Percentiles rank a stretch among this genome's conserved stretches.
Evolutionary conservation across 2,888 invertebrate genomes (phyloP).

Genomic region (Epistrophella euchroma): DNA sequence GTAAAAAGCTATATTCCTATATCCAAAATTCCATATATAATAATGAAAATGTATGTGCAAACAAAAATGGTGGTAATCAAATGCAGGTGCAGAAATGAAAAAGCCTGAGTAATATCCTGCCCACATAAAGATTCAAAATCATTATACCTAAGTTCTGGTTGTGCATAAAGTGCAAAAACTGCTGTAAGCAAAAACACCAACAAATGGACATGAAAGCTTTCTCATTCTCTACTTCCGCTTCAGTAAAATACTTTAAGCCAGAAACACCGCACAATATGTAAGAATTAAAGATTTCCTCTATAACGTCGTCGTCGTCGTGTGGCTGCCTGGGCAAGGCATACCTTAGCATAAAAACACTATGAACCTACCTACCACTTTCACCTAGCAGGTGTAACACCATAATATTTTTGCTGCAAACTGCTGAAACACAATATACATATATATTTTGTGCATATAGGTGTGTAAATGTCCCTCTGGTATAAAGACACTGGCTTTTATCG

Average conservation of each 20-base stretch:
- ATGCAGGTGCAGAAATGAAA: slow-evolving; percentile 46
- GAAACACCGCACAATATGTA: slow-evolving; percentile 40
- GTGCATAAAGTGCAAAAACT: slow-evolving; percentile 7
- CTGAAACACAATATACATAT: background rate
- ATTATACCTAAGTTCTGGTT: background rate
- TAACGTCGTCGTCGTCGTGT: slow-evolving; percentile 7
- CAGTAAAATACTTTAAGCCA: slow-evolving; percentile 31
- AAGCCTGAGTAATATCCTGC: slow-evolving; percentile 36
- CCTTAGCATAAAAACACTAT: slow-evolving; percentile 7
- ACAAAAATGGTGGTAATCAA: slow-evolving; percentile 18
- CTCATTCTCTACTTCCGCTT: slow-evolving; percentile 50
- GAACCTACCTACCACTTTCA: background rate
- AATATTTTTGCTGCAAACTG: slow-evolving; percentile 10
- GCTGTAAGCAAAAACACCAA: slow-evolving; percentile 14
- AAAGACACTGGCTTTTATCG: slow-evolving; percentile 23
- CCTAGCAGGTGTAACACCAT: slow-evolving; percentile 5
- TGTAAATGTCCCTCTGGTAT: background rate
- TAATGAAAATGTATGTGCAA: background rate
- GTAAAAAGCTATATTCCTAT: background rate
- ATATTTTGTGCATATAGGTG: background rate
- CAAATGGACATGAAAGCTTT: slow-evolving; percentile 46
- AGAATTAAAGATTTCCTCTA: slow-evolving; percentile 49
- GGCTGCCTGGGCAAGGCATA: background rate
- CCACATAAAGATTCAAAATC: slow-evolving; percentile 35
- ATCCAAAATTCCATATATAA: background rate